Conservation (phyloP, 2,888 invertebrate genomes). For the Synergus japonicus region DNA sequence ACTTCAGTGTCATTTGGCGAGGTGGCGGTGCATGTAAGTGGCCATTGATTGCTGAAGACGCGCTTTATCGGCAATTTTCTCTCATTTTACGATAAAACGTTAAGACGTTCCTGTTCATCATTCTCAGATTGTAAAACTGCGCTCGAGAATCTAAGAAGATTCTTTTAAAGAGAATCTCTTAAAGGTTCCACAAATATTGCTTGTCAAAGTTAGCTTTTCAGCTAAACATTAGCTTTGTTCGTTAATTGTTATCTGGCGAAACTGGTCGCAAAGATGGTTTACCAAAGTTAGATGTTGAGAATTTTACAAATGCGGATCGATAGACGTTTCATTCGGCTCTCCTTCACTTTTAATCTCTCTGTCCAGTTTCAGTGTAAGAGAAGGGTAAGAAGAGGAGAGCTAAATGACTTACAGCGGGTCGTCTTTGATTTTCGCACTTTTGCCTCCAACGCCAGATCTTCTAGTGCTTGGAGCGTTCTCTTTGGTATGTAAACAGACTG, state of each 20-base stretch:
- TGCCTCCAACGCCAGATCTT: slow-evolving; percentile 23
- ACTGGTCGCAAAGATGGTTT: neutral
- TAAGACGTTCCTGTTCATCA: slow-evolving; percentile 12
- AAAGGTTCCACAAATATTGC: neutral
- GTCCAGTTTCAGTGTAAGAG: slow-evolving; percentile 22
- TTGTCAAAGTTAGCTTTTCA: no score
- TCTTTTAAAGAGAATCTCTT: neutral
- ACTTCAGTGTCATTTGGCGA: slow-evolving; percentile 63
- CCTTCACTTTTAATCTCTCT: slow-evolving; percentile 1
- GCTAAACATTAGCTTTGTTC: neutral
- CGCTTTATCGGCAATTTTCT: slow-evolving; percentile 46
- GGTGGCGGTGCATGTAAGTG: slow-evolving; percentile 67
- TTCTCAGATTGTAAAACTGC: neutral
- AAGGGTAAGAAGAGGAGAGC: neutral
- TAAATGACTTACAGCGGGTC: neutral
- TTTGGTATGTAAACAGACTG: slow-evolving; percentile 41
- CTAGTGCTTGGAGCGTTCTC: slow-evolving; percentile 10
- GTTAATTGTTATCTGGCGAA: neutral
- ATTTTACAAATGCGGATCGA: neutral
- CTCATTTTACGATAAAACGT: slow-evolving; percentile 37
- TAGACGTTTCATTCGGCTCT: neutral
- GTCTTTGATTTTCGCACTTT: slow-evolving; percentile 37
- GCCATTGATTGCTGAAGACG: slow-evolving; percentile 51
- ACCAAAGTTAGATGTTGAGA: neutral
- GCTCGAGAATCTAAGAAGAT: neutral